Evolutionary conservation across 2,797 vertebrate species (phyloP), one percentile per base, ranked within the genome.

Genomic region (Xyrichtys novacula): DNA sequence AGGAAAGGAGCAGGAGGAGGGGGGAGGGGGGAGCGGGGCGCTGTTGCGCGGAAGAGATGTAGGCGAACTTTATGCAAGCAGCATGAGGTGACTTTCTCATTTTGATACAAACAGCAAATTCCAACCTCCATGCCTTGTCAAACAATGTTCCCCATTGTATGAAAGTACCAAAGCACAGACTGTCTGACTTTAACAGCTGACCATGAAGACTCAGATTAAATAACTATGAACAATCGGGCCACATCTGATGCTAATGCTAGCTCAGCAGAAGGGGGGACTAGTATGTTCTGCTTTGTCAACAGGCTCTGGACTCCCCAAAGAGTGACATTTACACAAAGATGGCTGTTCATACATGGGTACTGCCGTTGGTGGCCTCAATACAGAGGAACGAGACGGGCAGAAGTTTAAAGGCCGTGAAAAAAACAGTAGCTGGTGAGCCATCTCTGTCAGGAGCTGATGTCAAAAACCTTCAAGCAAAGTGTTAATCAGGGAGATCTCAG

Each of bases 1-100:
- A 87, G 71, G 84, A 83, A 81, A 86, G 78, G 64, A 83, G 81
- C 79, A 26, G 22, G 23, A 26, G 44, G 44, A 16, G 63, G 19
- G 15, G 7, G 20, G n/a, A 15, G 43, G 17, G 23, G 26, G 12
- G n/a, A 19, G 25, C n/a, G 29, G 31, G 29, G 42, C 29, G 50
- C 29, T 44, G 34, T 28, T 39, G 43, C 4, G 25, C 64, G 19
- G 43, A 48, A 23, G 20, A 23, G 44, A 48, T 57, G 43, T 31
- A 55, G 53, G 53, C 43, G 16, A 57, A 57, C 42, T 56, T 65
- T 40, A 56, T 23, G 16, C 32, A 48, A 31, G 25, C 32, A 40
- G 31, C 25, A 46, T 47, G 53, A 49, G 64, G 43, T 56, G 31
- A 54, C 29, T 55, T 65, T 29, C 10, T 53, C 40, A 52, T 53